Percentiles rank a stretch among this genome's conserved stretches.
These are phyloP conservation scores for Hypselothyrea guttata DNA, from an alignment of 2,888 invertebrate species.

Conservation along the genomic window DNA sequence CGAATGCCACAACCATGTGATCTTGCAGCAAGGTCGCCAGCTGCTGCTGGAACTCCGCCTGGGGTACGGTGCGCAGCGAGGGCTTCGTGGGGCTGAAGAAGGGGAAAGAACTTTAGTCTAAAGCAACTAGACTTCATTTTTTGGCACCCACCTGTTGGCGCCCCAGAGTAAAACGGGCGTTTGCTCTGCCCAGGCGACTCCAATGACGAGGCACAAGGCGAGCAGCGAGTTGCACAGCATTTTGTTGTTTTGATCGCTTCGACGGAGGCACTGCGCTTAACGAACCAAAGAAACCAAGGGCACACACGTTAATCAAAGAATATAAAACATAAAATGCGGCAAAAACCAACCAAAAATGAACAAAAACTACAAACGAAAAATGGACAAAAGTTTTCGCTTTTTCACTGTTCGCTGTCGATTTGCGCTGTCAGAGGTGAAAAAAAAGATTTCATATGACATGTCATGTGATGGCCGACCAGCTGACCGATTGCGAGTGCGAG, in stretches of 20 bases:
- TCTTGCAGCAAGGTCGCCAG: slow-evolving; percentile 65
- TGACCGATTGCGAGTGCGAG: slow-evolving; percentile 38
- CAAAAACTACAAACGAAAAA: slow-evolving; percentile 71
- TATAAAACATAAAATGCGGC: slow-evolving; percentile 36
- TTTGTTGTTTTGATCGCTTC: slow-evolving; percentile 43
- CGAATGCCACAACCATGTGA: slow-evolving; percentile 83
- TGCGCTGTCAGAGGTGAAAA: slow-evolving; percentile 75
- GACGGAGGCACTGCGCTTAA: slow-evolving; percentile 45
- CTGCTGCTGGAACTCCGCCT: slow-evolving; percentile 68
- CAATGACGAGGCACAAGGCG: slow-evolving; percentile 74
- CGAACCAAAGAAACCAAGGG: slow-evolving; percentile 50
- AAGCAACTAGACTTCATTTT: slow-evolving; percentile 15
- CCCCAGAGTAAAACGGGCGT: slow-evolving; percentile 86
- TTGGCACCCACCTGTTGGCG: slow-evolving; percentile 73
- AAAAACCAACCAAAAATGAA: slow-evolving; percentile 67
- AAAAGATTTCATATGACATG: slow-evolving; percentile 81
- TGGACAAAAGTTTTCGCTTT: slow-evolving; percentile 55
- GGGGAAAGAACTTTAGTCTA: slow-evolving; percentile 3
- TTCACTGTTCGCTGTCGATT: slow-evolving; percentile 64
- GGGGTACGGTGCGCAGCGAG: slow-evolving; percentile 66
- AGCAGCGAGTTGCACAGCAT: slow-evolving; percentile 78
- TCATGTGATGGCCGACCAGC: slow-evolving; percentile 79
- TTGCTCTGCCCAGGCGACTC: slow-evolving; percentile 79
- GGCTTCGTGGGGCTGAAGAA: slow-evolving; percentile 68
- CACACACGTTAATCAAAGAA: slow-evolving; percentile 40